A percentile compares a stretch with the other conserved stretches of the same genome.
Evolutionary conservation across 2,888 invertebrate genomes (phyloP).

Genomic region (Anagyrus pseudococci): DNA sequence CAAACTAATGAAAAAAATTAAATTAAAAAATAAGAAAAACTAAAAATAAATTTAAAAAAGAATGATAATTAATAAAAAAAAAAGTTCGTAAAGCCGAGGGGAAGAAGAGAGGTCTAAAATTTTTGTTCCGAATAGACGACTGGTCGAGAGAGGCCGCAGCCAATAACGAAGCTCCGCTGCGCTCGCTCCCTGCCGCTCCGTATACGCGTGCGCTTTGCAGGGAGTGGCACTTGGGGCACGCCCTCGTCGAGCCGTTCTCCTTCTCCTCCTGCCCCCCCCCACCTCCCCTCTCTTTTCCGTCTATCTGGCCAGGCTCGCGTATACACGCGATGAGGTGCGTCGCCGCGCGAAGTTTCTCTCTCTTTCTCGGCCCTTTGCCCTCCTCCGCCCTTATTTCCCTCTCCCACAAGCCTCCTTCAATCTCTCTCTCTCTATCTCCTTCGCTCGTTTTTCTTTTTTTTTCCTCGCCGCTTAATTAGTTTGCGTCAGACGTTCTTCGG

Average conservation of each 20-base stretch:
- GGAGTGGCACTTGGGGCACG: conserved; percentile 57
- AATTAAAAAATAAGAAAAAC: not conserved
- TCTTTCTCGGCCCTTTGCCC: conserved; percentile 3
- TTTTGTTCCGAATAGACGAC: not conserved
- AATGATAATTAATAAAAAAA: not conserved
- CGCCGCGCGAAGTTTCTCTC: not conserved
- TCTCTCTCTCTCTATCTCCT: conserved; percentile 39
- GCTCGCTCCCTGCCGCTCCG: not conserved
- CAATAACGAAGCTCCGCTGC: not conserved
- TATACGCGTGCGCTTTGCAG: conserved; percentile 32
- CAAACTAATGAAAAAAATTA: too few species aligned
- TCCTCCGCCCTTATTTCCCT: conserved; percentile 6
- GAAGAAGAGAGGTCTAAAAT: not conserved
- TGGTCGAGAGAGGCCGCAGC: not conserved
- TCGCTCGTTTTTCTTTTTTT: conserved; percentile 29
- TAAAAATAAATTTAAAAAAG: too few species aligned
- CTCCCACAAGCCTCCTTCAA: not conserved
- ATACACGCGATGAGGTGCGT: conserved; percentile 2
- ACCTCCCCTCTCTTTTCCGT: not conserved
- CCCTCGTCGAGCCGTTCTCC: conserved; percentile 41
- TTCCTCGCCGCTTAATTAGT: conserved; percentile 52
- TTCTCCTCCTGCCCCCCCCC: conserved; percentile 30
- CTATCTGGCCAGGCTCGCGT: not conserved
- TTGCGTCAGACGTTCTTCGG: conserved; percentile 40
- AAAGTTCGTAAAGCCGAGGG: not conserved